Evolutionary conservation across 2,113 vertebrate species (phyloP), one percentile per base, ranked within the genome.

Genomic region (Athene noctua): DNA sequence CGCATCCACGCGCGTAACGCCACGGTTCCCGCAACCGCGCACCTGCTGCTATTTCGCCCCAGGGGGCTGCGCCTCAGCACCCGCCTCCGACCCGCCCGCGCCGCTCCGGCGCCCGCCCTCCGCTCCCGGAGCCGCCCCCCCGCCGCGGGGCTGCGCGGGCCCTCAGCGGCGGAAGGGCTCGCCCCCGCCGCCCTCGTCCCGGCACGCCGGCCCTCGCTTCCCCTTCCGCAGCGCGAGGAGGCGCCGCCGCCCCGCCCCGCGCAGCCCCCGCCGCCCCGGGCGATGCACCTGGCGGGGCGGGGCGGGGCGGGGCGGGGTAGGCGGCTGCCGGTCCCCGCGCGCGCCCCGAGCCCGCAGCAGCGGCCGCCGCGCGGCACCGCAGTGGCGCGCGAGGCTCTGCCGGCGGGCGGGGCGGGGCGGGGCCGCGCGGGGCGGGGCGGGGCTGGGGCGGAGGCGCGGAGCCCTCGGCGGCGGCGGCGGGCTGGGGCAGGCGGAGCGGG

Each of bases 1-100:
- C 36, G 9, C 83, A 11, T 4, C 7, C 15, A 10, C 12, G 2
- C 25, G 17, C 71, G 3, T 0, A 4, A 13, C 4, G 6, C 32
- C 74, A 1, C 38, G 8, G 9, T 5, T 5, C 25, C 47, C 36
- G 22, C 25, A 13, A 3, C 65, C 26, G 46, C 32, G 23, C 3
- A 58, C 71, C 72, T 23, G 54, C 68, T 1, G 73, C 49, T 34
- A 22, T 2, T 17, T 4, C 22, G 10, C 49, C 59, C 15, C 46
- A 5, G 29, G 42, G 17, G 25, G 13, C 4, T 3, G 49, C 9
- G 5, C 34, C 42, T 20, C 78, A 8, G 42, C 63, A 14, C 54
- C 42, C 42, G 5, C 74, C 74, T 9, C 71, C 26, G 11, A 5
- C 44, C 30, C 3, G 23, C 59, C 34, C 36, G 26, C 36, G 10